Percentiles rank a stretch among this genome's conserved stretches.
These are phyloP conservation scores for Taenaris catops DNA, from an alignment of 2,888 invertebrate species.

Conservation along the genomic window DNA sequence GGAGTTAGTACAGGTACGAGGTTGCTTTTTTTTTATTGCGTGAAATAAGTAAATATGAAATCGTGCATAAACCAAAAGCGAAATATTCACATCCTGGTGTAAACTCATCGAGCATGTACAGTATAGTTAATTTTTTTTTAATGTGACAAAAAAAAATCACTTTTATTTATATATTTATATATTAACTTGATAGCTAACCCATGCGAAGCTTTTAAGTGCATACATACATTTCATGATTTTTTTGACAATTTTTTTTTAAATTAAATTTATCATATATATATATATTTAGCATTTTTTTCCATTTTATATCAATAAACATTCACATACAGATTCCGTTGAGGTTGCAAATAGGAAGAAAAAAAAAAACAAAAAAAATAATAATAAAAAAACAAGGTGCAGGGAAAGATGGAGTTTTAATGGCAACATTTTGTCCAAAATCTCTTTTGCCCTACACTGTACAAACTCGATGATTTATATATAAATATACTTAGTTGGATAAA, in stretches of 20 bases:
- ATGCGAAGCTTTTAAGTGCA: slow-evolving; percentile 25
- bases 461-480: slow-evolving; percentile 63
- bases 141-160: slow-evolving; percentile 16
- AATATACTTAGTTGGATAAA: slow-evolving; percentile 11
- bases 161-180: no score
- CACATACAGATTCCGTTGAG: slow-evolving; percentile 1
- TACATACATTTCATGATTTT: background rate
- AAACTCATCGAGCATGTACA: slow-evolving; percentile 69
- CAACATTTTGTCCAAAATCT: slow-evolving; percentile 57
- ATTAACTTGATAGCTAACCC: no score
- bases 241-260: background rate
- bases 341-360: slow-evolving; percentile 12
- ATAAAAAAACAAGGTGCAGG: slow-evolving; percentile 48
- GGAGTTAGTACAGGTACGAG: slow-evolving; percentile 14
- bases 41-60: slow-evolving; percentile 20
- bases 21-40: no score
- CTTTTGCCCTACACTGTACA: slow-evolving; percentile 67
- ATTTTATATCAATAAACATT: no score
- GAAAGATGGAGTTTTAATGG: slow-evolving; percentile 41
- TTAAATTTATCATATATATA: no score
- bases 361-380: slow-evolving; percentile 28
- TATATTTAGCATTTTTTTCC: no score
- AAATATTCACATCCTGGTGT: slow-evolving; percentile 40
- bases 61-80: slow-evolving; percentile 25
- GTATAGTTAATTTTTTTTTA: slow-evolving; percentile 29